phyloP scores from a whole-genome alignment of 2,797 vertebrate species.

The Manis pentadactyla region DNA sequence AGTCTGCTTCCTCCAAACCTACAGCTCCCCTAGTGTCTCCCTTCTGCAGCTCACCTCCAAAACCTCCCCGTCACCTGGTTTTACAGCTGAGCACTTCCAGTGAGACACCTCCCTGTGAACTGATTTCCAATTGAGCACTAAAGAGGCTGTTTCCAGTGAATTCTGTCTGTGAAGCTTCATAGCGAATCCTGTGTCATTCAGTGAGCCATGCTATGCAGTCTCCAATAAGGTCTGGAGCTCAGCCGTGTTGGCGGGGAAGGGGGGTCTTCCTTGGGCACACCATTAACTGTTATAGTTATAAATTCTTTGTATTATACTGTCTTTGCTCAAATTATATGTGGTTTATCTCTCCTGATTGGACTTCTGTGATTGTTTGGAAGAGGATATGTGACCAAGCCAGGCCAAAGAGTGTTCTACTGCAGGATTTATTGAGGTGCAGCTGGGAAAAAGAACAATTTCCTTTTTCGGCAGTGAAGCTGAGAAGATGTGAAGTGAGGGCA shows the following conservation, averaged over 20 bases:
- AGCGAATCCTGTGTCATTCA: background rate
- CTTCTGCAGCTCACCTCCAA: background rate
- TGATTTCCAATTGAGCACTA: background rate
- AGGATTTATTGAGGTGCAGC: background rate
- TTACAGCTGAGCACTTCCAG: background rate
- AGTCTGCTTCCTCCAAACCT: background rate
- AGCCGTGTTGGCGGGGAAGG: fast-evolving
- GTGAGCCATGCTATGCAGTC: background rate
- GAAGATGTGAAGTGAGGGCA: background rate
- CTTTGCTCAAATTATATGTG: background rate
- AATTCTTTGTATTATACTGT: background rate
- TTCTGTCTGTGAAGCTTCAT: background rate
- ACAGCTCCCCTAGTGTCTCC: background rate
- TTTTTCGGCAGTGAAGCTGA: background rate
- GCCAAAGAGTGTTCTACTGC: background rate
- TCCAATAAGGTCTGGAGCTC: background rate
- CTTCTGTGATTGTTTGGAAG: background rate
- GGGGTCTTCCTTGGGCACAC: background rate
- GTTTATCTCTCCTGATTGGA: background rate
- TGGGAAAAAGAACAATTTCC: background rate
- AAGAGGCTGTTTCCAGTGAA: background rate
- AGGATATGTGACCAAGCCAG: background rate
- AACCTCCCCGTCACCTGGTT: background rate
- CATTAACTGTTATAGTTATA: background rate
- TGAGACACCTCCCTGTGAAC: no score